Conservation (phyloP, 1,140 invertebrate genomes). For the fruit fly (Drosophila melanogaster) region DNA sequence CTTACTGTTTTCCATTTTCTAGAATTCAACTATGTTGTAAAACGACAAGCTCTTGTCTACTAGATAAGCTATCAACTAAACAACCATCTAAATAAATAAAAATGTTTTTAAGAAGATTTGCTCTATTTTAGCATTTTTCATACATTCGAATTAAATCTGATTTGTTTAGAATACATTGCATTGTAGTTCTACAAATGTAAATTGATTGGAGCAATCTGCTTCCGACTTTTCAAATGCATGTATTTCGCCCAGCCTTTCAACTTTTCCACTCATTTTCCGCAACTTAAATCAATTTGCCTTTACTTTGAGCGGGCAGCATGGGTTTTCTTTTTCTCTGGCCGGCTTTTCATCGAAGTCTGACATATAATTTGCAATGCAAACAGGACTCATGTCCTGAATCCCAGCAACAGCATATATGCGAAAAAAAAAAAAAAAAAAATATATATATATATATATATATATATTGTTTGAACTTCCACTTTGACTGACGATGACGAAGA, state of each 20-base stretch:
- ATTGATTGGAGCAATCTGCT: slow-evolving; percentile 2
- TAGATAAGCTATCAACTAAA: no score
- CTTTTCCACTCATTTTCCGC: slow-evolving; percentile 26
- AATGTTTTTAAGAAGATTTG: no score
- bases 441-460: slow-evolving; percentile 37
- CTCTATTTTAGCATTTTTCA: no score
- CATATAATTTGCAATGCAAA: slow-evolving; percentile 54
- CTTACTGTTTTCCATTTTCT: neutral
- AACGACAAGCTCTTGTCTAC: no score
- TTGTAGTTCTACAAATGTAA: no score
- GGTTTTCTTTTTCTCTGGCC: slow-evolving; percentile 1
- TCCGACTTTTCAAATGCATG: neutral
- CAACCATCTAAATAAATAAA: no score
- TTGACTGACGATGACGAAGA: slow-evolving; percentile 45
- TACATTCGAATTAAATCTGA: no score
- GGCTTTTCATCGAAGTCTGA: slow-evolving; percentile 14
- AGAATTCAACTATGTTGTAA: no score
- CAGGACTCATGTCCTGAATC: slow-evolving; percentile 20
- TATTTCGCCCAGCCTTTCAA: slow-evolving; percentile 4
- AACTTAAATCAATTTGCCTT: slow-evolving; percentile 46
- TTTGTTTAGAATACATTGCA: no score
- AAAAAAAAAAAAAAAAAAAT: no score
- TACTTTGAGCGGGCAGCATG: slow-evolving; percentile 20
- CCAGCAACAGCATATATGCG: slow-evolving; percentile 4
- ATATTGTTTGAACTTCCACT: slow-evolving; percentile 24